Evolutionary conservation across 2,113 vertebrate genomes (phyloP), one percentile per base, ranked within the genome.

Genomic region (Pelmatolapia mariae): DNA sequence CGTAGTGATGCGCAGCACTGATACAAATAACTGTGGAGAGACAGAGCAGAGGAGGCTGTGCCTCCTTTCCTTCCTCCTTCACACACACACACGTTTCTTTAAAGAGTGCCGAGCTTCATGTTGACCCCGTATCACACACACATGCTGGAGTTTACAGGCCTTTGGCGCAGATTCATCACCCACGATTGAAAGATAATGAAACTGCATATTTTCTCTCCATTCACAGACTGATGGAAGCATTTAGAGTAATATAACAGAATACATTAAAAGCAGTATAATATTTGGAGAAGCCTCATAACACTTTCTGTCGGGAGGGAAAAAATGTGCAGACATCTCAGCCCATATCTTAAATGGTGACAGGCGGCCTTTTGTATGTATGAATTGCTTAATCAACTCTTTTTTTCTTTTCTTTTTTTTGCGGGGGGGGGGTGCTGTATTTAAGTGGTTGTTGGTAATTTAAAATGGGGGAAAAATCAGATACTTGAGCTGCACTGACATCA

Each of bases 1-100:
- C 94, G 95, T 96, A 95, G 95, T 94, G 96, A 96, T 96, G 96
- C 95, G 94, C 93, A 92, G 95, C 95, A 88, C 94, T 96, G 92
- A 95, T 95, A 95, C 95, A 96, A 96, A 95, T 95, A 96, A 95
- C 87, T 92, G 89, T 92, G 87, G 88, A 94, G 92, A 89, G 93
- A 92, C 89, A 63, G 89, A 87, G 83, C 50, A 79, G 88, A 88
- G 91, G 91, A 89, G 84, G 92, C 92, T 94, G 89, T 85, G 78
- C 85, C 89, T 92, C 59, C 88, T 90, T 81, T 86, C 86, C 86
- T 87, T 52, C 71, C 11, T 26, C 52, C 19, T 66, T 82, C n/a
- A 38, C 50, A 13, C 6, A 85, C 84, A 80, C 47, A 50, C 43
- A 50, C 7, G 61, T 10, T 80, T 68, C 79, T 79, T 36, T 84